phyloP scores from a whole-genome alignment of 2,888 invertebrate species.

The Nymphalis polychloros region DNA sequence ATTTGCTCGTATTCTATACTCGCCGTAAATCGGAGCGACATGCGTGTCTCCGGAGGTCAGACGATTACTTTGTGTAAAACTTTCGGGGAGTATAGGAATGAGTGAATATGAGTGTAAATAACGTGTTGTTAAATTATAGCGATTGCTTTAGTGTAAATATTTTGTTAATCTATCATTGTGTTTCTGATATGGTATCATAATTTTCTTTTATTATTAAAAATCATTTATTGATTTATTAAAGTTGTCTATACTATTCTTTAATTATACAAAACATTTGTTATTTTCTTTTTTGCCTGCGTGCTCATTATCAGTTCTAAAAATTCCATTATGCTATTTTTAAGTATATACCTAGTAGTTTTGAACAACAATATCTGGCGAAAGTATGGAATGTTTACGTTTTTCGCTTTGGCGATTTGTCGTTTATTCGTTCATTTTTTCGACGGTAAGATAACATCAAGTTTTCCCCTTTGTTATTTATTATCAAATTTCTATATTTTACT shows the following conservation, averaged over 20 bases:
- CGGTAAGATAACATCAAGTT: slow-evolving; percentile 7
- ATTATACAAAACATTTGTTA: slow-evolving; percentile 31
- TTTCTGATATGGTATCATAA: slow-evolving; percentile 64
- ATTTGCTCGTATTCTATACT: slow-evolving; percentile 20
- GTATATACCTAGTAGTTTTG: not conserved
- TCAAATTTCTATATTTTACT: not conserved
- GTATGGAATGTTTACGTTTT: not conserved
- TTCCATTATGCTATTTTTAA: not conserved
- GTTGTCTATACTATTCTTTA: slow-evolving; percentile 42
- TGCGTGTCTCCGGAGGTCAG: not conserved
- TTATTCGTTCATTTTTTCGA: not conserved
- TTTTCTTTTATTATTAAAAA: slow-evolving; percentile 41
- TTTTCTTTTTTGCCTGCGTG: slow-evolving; percentile 32
- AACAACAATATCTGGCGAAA: not conserved
- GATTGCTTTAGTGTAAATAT: slow-evolving; percentile 80
- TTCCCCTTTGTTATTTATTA: not conserved
- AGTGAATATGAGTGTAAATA: slow-evolving; percentile 71
- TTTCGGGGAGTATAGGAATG: slow-evolving; percentile 38
- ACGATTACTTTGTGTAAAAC: not conserved
- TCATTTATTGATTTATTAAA: slow-evolving; percentile 59
- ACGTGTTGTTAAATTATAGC: slow-evolving; percentile 78
- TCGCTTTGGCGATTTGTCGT: not conserved
- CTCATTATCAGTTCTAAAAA: slow-evolving; percentile 15
- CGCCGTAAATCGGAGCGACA: not conserved
- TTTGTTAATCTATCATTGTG: slow-evolving; percentile 72